Conservation (phyloP, 1,140 invertebrate species). For the Aphis gossypii region DNA sequence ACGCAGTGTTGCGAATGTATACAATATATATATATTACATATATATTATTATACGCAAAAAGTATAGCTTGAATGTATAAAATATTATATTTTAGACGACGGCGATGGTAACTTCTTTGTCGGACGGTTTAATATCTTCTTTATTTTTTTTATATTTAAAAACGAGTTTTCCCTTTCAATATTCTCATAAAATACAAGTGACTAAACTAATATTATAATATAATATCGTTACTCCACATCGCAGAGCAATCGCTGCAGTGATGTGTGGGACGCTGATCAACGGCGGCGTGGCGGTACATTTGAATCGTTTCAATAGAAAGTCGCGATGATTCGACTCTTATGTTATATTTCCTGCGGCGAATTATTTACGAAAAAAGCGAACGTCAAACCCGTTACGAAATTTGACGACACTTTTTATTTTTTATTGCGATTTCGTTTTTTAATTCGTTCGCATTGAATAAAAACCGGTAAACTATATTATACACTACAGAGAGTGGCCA, state of each 20-base stretch:
- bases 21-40: neutral
- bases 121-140: neutral
- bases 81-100: neutral
- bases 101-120: neutral
- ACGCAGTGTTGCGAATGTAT: neutral
- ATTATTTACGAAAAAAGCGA: constrained; percentile 7
- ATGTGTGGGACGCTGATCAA: neutral
- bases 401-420: neutral
- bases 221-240: neutral
- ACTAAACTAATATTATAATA: neutral
- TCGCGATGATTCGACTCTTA: neutral
- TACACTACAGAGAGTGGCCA: neutral
- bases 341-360: neutral
- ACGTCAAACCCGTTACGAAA: neutral
- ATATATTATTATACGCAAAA: neutral
- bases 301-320: constrained; percentile 5
- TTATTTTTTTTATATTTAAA: neutral
- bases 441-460: neutral
- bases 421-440: constrained; percentile 18
- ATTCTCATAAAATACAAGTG: neutral
- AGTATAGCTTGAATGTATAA: neutral
- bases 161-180: neutral
- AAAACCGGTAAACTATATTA: neutral
- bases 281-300: neutral
- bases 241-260: neutral